Conservation (phyloP, 2,888 invertebrate species). For the Fragum sueziense region DNA sequence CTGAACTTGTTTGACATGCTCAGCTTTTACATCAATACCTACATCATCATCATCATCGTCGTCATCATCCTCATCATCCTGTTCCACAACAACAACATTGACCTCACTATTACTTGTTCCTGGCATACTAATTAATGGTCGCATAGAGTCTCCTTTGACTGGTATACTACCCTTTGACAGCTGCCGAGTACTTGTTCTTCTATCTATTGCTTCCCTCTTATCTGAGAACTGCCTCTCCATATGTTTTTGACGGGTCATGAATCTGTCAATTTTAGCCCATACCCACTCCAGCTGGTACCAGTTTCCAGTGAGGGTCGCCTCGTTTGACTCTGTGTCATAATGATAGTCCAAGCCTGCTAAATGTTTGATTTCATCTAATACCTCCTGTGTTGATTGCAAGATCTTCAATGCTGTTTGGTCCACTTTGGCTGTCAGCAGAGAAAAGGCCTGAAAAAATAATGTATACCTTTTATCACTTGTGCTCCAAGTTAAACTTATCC, state of each 20-base stretch:
- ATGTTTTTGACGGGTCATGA: constrained; percentile 31
- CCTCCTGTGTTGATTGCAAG: constrained; percentile 43
- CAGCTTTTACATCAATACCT: not conserved
- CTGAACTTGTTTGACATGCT: too few species aligned
- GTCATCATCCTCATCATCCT: too few species aligned
- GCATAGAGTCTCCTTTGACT: not conserved
- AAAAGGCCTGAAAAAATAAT: constrained; percentile 52
- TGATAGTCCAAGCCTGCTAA: constrained; percentile 39
- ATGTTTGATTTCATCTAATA: constrained; percentile 49
- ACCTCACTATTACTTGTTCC: not conserved
- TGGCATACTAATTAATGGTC: constrained; percentile 43
- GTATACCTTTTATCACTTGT: too few species aligned
- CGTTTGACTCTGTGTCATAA: constrained; percentile 25
- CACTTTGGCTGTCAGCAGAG: constrained; percentile 52
- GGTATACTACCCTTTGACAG: not conserved
- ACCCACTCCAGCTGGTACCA: constrained; percentile 64
- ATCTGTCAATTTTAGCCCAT: constrained; percentile 53
- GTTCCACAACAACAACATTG: not conserved
- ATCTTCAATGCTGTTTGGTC: constrained; percentile 48
- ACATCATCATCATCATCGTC: not conserved
- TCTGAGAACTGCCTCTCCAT: not conserved
- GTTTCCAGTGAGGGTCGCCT: constrained; percentile 50
- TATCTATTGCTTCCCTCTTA: not conserved
- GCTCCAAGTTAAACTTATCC: too few species aligned
- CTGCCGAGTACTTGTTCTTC: not conserved